Base-by-base conservation (phyloP, 1,140 invertebrate species). In the Calliopsis andreniformis region DNA sequence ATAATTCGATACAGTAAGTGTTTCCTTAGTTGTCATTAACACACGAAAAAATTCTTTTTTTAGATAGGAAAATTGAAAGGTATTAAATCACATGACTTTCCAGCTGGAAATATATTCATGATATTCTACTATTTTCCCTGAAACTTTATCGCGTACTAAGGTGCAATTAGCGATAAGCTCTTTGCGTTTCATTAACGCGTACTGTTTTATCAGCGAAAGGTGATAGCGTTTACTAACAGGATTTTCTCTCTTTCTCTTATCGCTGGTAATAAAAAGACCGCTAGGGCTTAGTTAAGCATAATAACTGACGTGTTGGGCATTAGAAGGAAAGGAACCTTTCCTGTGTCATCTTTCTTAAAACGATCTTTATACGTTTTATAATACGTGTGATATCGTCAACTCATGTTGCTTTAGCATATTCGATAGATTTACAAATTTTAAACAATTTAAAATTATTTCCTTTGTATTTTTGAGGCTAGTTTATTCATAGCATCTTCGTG, bases 81-180 rank as follows among this genome's bases (percentile, higher is more conserved):
- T 43, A 35, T 49, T 30, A 42, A 23, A 1, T 16, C 32, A 0
- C 12, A 0, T 20, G 35, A 30, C 32, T 53, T 3, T 61, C 10
- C 30, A n/a, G 25, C 14, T 51, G 23, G 56, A 39, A 39, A 70
- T 4, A 28, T 35, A 25, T 10, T 53, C 47, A 39, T 20, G 3
- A 16, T 28, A 32, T 7, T 18, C 53, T 12, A 1, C 16, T 20
- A n/a, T 1, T 28, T n/a, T 51, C 49, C 6, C 55, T 49, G 43
- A 61, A 45, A 51, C 23, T 49, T n/a, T 71, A 71, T 58, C 56
- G 25, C 35, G 28, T 12, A 49, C 16, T 2, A 16, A 61, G 16
- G 16, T 62, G 32, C 69, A 62, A 62, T 71, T 51, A 71, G 20
- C 42, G 56, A 71, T 71, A 62, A 71, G 56, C 20, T 0, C 30